Conservation (phyloP, 2,113 vertebrate species). For the Cairina moschata region DNA sequence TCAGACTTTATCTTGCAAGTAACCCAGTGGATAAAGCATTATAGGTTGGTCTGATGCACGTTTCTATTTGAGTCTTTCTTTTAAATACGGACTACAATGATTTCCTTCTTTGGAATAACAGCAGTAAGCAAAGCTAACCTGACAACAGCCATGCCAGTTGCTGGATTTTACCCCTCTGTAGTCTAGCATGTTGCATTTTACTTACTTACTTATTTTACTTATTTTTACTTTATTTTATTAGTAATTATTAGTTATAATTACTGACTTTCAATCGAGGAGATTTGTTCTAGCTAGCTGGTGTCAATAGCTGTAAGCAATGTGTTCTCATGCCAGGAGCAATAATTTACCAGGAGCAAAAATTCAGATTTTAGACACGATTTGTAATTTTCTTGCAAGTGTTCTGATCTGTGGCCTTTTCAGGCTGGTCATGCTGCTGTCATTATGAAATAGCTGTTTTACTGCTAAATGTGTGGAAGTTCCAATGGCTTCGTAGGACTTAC, state of each 20-base stretch:
- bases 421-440: neutral
- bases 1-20: neutral
- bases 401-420: neutral
- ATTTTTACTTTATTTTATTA: too few species aligned
- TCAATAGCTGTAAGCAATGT: neutral
- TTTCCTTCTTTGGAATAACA: neutral
- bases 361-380: neutral
- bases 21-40: neutral
- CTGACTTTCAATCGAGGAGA: conserved; percentile 2
- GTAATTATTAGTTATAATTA: conserved; percentile 34
- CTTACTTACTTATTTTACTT: too few species aligned
- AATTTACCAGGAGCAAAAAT: neutral
- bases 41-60: neutral
- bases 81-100: neutral
- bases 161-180: neutral
- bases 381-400: neutral
- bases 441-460: neutral
- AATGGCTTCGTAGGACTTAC: neutral
- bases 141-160: neutral
- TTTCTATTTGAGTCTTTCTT: neutral
- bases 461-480: neutral
- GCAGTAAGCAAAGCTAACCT: neutral
- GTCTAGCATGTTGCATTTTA: neutral
- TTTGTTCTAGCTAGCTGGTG: neutral
- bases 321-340: neutral